Conservation (phyloP, 2,797 vertebrate species). For the Crenuchus spilurus region DNA sequence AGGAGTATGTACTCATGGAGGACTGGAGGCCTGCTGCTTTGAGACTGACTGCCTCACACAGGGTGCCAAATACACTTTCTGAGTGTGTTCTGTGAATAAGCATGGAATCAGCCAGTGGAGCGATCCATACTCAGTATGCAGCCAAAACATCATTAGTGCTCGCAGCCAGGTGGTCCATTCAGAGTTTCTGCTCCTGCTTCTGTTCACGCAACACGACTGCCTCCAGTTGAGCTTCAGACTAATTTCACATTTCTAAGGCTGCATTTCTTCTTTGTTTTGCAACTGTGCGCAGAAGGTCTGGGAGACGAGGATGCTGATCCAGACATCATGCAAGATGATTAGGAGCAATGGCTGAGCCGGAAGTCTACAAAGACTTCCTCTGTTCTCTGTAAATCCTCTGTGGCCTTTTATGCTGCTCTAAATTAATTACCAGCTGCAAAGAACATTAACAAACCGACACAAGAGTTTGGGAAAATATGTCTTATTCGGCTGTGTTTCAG, state of each 20-base stretch:
- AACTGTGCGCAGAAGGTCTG: background rate
- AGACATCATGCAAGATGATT: background rate
- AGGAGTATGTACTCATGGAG: slow-evolving; percentile 3
- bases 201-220: background rate
- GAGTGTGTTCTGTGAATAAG: background rate
- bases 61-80: slow-evolving; percentile 8
- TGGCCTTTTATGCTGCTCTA: background rate
- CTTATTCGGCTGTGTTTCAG: background rate
- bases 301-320: background rate
- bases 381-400: background rate
- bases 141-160: background rate
- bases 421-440: slow-evolving; percentile 10
- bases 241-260: background rate
- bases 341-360: background rate
- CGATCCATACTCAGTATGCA: slow-evolving; percentile 10
- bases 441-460: background rate
- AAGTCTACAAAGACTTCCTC: background rate
- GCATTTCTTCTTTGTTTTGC: background rate
- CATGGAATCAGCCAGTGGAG: slow-evolving; percentile 19
- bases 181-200: background rate
- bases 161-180: background rate
- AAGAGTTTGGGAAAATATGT: background rate
- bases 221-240: background rate
- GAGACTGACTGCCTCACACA: slow-evolving; percentile 8
- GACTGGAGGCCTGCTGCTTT: slow-evolving; percentile 19